phyloP scores from a whole-genome alignment of 2,113 vertebrate species.

The Phyllostomus hastatus region DNA sequence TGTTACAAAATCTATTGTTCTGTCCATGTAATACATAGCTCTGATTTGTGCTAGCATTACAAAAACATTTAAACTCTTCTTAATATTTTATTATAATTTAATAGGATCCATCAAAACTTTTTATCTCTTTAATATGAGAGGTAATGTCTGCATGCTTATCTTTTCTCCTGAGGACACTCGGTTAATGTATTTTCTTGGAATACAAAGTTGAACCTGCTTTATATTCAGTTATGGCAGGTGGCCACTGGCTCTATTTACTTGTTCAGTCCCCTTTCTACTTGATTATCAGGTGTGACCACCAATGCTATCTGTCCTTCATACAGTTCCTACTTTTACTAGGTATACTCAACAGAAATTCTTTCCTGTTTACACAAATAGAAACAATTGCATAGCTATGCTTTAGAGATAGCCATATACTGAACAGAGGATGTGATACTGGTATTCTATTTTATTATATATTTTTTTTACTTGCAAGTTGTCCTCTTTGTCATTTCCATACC shows the following conservation, averaged over 20 bases:
- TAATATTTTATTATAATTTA: conserved; percentile 38
- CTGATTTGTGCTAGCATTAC: background rate
- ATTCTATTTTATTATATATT: background rate
- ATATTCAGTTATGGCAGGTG: background rate
- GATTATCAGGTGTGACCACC: background rate
- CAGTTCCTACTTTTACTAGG: background rate
- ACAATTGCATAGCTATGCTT: background rate
- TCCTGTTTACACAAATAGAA: background rate
- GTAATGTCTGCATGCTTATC: background rate
- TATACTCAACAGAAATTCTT: background rate
- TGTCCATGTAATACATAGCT: background rate
- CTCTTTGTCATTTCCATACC: background rate
- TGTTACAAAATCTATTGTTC: background rate
- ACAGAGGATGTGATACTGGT: background rate
- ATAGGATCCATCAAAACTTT: background rate
- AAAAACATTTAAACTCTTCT: background rate
- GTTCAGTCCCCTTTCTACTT: background rate
- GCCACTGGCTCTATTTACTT: background rate
- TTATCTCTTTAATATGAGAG: background rate
- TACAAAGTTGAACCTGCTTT: background rate
- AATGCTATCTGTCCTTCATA: background rate
- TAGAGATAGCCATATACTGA: background rate
- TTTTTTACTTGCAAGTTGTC: background rate
- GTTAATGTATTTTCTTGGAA: conserved; percentile 10
- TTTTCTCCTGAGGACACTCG: background rate